Evolutionary conservation across 2,888 invertebrate species (phyloP).

Genomic region (Creontiades dilutus): DNA sequence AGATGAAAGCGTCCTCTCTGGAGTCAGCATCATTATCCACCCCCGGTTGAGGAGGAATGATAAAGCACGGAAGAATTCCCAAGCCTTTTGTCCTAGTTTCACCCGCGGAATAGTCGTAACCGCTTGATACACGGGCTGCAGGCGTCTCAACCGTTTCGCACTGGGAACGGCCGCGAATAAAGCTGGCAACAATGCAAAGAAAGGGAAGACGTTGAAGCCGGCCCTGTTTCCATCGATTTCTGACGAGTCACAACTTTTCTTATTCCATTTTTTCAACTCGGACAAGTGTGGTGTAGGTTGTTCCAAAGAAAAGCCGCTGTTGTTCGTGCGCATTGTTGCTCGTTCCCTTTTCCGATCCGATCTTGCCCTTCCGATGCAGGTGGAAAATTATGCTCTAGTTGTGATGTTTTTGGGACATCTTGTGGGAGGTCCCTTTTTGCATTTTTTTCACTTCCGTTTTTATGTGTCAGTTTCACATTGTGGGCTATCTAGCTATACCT

Average conservation of each 20-base stretch:
- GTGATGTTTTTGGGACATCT: no score
- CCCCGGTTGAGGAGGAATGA: slow-evolving; percentile 43
- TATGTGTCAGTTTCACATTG: no score
- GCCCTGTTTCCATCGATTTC: not conserved
- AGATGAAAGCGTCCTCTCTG: slow-evolving; percentile 33
- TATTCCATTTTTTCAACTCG: not conserved
- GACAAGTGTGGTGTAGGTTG: no score
- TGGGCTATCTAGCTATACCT: no score
- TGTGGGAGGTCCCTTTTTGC: no score
- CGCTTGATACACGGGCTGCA: slow-evolving; percentile 36
- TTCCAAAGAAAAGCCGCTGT: no score
- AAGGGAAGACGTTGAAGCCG: not conserved
- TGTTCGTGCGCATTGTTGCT: no score
- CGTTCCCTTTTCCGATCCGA: no score
- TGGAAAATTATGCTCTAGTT: no score
- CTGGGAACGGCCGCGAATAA: slow-evolving; percentile 7
- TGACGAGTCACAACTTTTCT: not conserved
- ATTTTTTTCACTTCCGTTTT: no score
- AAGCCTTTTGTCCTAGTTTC: slow-evolving; percentile 44
- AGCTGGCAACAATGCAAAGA: slow-evolving; percentile 1
- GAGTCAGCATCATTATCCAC: slow-evolving; percentile 52
- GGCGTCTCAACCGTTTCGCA: slow-evolving; percentile 42
- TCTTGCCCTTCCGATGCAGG: no score
- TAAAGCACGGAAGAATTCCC: slow-evolving; percentile 38
- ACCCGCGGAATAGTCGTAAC: slow-evolving; percentile 13